Conservation (phyloP, 2,888 invertebrate species). For the Chorisops tibialis region DNA sequence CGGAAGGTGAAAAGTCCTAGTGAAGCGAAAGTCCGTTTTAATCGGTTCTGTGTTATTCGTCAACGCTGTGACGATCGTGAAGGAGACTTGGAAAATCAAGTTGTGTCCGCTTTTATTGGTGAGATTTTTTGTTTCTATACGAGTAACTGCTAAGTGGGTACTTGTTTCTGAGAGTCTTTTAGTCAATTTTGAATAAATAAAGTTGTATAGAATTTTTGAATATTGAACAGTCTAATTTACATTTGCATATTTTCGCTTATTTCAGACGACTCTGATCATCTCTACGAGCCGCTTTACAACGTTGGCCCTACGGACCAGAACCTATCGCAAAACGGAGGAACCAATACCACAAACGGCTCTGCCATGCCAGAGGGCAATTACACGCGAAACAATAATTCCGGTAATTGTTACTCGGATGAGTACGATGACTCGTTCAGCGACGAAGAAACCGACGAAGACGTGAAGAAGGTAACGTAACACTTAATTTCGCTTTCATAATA, state of each 20-base stretch:
- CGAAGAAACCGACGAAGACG: conserved; percentile 52
- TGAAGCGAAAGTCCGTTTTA: conserved; percentile 18
- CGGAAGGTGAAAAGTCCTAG: conserved; percentile 9
- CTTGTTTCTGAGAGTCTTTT: no score
- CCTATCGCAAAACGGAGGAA: conserved; percentile 8
- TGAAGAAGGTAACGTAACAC: conserved; percentile 42
- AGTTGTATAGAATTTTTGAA: no score
- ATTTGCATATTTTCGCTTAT: conserved; percentile 33
- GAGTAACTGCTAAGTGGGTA: no score
- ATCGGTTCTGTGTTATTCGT: conserved; percentile 2
- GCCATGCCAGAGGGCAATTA: not conserved
- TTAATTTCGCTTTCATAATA: conserved; percentile 14
- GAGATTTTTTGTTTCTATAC: conserved; percentile 33
- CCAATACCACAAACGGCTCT: not conserved
- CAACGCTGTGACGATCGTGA: conserved; percentile 14
- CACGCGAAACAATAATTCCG: conserved; percentile 22
- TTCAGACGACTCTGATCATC: conserved; percentile 67
- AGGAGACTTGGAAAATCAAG: conserved; percentile 28
- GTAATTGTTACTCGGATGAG: conserved; percentile 55
- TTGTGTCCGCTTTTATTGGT: conserved; percentile 35
- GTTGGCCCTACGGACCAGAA: conserved; percentile 26
- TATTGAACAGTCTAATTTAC: not conserved
- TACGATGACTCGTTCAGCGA: conserved; percentile 72
- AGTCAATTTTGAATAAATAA: no score
- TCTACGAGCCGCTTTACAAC: conserved; percentile 64